Evolutionary conservation across 2,113 vertebrate species (phyloP).

Genomic region (Triplophysa tibetana): DNA sequence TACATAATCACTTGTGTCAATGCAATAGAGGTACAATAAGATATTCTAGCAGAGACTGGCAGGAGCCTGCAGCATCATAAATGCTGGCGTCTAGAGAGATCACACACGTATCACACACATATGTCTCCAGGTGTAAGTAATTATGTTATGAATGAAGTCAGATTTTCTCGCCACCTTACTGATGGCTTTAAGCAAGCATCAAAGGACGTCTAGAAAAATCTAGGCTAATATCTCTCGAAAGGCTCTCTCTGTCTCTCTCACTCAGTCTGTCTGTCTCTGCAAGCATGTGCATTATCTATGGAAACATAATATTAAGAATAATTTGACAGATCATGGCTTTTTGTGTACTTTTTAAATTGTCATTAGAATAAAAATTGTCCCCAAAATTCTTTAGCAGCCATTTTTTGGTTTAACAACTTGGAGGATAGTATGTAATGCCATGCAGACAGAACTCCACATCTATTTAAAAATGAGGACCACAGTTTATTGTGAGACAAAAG

Average conservation of each 20-base stretch:
- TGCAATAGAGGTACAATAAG: background rate
- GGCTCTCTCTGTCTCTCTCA: background rate
- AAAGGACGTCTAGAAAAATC: background rate
- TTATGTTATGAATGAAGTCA: constrained; percentile 42
- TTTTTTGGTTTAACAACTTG: too few relatives aligned
- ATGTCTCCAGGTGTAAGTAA: constrained; percentile 51
- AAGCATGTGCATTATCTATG: background rate
- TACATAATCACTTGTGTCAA: background rate
- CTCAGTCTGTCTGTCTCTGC: background rate
- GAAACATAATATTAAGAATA: too few relatives aligned
- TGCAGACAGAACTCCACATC: background rate
- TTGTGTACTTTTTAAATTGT: too few relatives aligned
- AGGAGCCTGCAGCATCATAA: constrained; percentile 1
- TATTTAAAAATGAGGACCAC: constrained; percentile 3
- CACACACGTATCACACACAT: background rate
- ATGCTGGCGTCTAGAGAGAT: constrained; percentile 39
- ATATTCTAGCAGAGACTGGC: background rate
- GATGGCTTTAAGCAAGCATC: background rate
- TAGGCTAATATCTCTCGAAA: background rate
- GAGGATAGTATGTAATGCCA: background rate
- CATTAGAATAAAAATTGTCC: too few relatives aligned
- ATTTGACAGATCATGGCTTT: too few relatives aligned
- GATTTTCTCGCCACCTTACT: constrained; percentile 43
- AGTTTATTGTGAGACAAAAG: constrained; percentile 13
- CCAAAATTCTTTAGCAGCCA: too few relatives aligned